Conservation (phyloP, 2,113 vertebrate genomes). For the Bungarus multicinctus region DNA sequence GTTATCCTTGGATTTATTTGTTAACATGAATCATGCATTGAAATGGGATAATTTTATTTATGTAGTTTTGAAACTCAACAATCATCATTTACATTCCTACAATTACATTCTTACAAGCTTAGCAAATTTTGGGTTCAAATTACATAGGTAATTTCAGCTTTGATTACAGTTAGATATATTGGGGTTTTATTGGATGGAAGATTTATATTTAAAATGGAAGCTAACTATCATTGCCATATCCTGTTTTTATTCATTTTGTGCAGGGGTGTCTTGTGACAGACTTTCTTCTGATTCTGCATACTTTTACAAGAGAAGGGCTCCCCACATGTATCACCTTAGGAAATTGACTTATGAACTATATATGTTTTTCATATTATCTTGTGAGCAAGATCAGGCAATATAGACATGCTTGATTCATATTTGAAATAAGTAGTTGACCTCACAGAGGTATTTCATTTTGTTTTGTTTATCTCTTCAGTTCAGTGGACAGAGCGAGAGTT, state of each 20-base stretch:
- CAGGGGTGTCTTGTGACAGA: neutral
- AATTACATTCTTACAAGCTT: neutral
- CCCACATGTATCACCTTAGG: no score
- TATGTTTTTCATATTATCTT: neutral
- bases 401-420: neutral
- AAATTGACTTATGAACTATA: neutral
- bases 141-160: neutral
- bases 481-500: conserved; percentile 90
- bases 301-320: neutral
- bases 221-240: neutral
- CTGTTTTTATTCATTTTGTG: neutral
- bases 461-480: conserved; percentile 68
- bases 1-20: neutral
- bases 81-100: neutral
- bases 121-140: neutral
- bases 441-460: neutral
- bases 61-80: neutral
- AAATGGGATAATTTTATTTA: neutral
- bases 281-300: neutral
- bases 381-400: neutral
- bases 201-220: neutral
- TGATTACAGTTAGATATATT: no score
- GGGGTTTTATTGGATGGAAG: no score
- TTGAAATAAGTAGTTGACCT: conserved; percentile 17
- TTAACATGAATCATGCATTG: neutral